These are phyloP conservation scores for Mugil cephalus DNA, from an alignment of 2,113 vertebrate genomes.

Conservation along the genomic window DNA sequence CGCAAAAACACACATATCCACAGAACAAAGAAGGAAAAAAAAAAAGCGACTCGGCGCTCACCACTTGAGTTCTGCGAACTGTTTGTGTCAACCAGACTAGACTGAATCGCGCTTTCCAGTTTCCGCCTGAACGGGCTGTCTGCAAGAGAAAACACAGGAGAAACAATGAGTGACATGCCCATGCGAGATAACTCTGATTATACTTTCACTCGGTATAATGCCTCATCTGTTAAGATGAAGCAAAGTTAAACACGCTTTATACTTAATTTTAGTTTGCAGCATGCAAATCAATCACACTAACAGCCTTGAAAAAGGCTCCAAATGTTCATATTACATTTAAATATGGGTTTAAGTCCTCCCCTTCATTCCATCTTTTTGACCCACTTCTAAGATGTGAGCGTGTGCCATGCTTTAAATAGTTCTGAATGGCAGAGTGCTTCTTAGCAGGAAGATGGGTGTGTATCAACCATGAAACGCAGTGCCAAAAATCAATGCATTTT, in stretches of 20 bases:
- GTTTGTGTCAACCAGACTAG: constrained; percentile 95
- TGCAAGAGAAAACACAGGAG: constrained; percentile 75
- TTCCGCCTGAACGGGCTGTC: constrained; percentile 93
- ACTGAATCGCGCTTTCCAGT: constrained; percentile 91
- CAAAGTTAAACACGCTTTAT: constrained; percentile 49
- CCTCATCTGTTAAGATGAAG: constrained; percentile 27
- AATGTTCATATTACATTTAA: constrained; percentile 68
- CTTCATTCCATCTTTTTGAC: constrained; percentile 78
- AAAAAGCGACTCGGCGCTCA: constrained; percentile 78
- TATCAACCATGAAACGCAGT: constrained; percentile 31
- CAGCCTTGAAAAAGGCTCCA: constrained; percentile 54
- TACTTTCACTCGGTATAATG: constrained; percentile 28
- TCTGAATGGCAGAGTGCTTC: constrained; percentile 70
- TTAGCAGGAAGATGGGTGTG: constrained; percentile 48
- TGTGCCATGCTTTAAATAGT: constrained; percentile 81
- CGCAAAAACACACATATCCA: constrained; percentile 19
- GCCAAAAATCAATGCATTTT: constrained; percentile 33
- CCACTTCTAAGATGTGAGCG: constrained; percentile 73
- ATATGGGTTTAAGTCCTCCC: constrained; percentile 69
- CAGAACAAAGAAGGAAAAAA: constrained; percentile 13
- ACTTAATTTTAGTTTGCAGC: constrained; percentile 52
- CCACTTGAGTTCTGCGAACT: constrained; percentile 97
- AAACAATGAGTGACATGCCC: constrained; percentile 49
- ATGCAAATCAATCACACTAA: constrained; percentile 57
- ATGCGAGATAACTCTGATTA: constrained; percentile 20